Evolutionary conservation across 2,113 vertebrate genomes (phyloP), one percentile per base, ranked within the genome.

Genomic region (Cariama cristata): DNA sequence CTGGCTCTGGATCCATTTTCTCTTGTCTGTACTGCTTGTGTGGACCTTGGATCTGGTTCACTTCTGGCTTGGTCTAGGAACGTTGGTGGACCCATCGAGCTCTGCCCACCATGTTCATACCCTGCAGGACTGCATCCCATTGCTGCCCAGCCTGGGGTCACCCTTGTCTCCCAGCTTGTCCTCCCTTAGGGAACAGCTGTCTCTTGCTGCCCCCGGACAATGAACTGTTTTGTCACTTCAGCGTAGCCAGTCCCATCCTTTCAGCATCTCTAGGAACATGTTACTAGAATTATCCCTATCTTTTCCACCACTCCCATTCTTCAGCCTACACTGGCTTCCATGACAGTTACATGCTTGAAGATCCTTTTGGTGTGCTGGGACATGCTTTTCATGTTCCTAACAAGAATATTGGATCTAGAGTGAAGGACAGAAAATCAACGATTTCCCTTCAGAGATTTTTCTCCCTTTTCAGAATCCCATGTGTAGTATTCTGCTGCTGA

Each of bases 81-180:
- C 17, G 30, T 19, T 69, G 12, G 38, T 28, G 44, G 33, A 81
- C 16, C 4, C 58, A 32, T 2, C 0, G 0, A 72, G 20, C 38
- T 79, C 42, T 90, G 45, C 45, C 56, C 69, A 85, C 45, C 44
- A 7, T 3, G 3, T 42, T 56, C 55, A 26, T 21, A 35, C 16
- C 11, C 44, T 64, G 35, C 9, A 58, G 55, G 47, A 35, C 23
- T 49, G 26, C 3, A 5, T 7, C 50, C 28, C 42, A 7, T 30
- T 49, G 8, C 60, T 71, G 62, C 49, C 66, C 33, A 79, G 42
- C 19, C 40, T 73, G 50, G n/a, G 32, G 12, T 42, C 35, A 56
- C 11, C 23, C 26, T 62, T 6, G 0, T 8, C 22, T 63, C 27
- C 35, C 50, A 71, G 35, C 35, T 32, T 49, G n/a, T 33, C 53